phyloP scores from a whole-genome alignment of 2,888 invertebrate species.

The Lepidocyrtinus sp. region DNA sequence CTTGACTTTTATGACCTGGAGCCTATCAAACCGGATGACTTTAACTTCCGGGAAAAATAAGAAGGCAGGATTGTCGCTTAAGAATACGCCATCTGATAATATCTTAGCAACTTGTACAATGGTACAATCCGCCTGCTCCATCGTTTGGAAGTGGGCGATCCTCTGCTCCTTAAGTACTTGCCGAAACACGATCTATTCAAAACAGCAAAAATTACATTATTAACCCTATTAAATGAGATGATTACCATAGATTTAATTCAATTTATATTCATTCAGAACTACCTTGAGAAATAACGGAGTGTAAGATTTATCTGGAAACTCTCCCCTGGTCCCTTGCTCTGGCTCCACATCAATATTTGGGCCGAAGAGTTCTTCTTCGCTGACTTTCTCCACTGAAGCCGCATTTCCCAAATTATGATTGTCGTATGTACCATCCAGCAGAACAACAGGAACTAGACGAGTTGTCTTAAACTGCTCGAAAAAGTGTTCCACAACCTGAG shows the following conservation, averaged over 20 bases:
- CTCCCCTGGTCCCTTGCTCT: neutral
- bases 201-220: conserved; percentile 72
- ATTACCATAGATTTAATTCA: no score
- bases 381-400: conserved; percentile 68
- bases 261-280: no score
- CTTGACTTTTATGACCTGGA: no score
- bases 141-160: conserved; percentile 81
- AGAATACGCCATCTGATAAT: no score
- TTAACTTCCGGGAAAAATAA: no score
- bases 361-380: conserved; percentile 38
- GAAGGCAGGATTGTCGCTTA: no score
- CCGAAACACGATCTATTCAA: conserved; percentile 84
- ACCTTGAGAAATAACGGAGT: conserved; percentile 61
- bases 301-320: conserved; percentile 56
- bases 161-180: conserved; percentile 79
- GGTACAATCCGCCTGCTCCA: conserved; percentile 92
- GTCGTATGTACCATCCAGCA: conserved; percentile 87
- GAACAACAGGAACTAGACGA: conserved; percentile 80
- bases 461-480: conserved; percentile 81
- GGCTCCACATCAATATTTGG: no score
- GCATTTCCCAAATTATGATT: conserved; percentile 77
- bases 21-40: no score
- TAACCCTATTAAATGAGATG: no score
- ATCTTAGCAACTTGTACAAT: conserved; percentile 86
- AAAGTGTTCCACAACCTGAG: conserved; percentile 78